Conservation (phyloP, 1,140 invertebrate genomes). For the Brachystomella parvula region DNA sequence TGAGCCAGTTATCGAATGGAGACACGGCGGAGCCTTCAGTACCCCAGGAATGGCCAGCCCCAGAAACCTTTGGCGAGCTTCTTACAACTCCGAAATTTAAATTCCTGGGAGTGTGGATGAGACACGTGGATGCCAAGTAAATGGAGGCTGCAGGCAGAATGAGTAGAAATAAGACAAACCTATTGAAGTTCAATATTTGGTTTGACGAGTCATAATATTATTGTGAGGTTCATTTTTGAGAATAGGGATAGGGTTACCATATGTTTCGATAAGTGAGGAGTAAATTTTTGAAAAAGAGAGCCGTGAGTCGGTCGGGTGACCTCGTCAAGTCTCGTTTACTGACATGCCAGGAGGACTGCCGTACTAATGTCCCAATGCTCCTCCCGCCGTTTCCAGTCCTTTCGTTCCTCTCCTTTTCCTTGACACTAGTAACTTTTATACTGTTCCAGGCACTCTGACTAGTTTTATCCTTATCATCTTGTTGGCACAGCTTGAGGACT, state of each 20-base stretch:
- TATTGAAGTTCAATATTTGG: neutral
- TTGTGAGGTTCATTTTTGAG: neutral
- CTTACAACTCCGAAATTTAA: neutral
- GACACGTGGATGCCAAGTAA: neutral
- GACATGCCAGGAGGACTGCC: neutral
- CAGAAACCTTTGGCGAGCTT: neutral
- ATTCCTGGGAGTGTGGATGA: neutral
- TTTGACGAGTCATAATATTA: neutral
- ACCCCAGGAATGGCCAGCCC: neutral
- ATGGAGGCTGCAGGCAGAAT: neutral
- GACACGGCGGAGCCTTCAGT: neutral
- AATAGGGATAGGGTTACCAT: neutral
- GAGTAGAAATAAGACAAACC: neutral
- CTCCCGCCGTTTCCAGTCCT: neutral
- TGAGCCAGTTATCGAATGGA: neutral
- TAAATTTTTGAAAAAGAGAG: neutral
- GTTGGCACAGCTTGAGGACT: slow-evolving; percentile 79
- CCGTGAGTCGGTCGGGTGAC: neutral
- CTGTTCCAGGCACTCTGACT: neutral
- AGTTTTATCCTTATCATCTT: slow-evolving; percentile 38
- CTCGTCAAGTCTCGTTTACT: neutral
- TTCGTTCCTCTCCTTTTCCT: neutral
- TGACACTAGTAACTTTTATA: neutral
- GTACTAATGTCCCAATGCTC: neutral
- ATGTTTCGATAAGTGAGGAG: neutral